These are phyloP conservation scores for Chrosomus eos DNA, from an alignment of 2,797 vertebrate genomes.

Conservation along the genomic window DNA sequence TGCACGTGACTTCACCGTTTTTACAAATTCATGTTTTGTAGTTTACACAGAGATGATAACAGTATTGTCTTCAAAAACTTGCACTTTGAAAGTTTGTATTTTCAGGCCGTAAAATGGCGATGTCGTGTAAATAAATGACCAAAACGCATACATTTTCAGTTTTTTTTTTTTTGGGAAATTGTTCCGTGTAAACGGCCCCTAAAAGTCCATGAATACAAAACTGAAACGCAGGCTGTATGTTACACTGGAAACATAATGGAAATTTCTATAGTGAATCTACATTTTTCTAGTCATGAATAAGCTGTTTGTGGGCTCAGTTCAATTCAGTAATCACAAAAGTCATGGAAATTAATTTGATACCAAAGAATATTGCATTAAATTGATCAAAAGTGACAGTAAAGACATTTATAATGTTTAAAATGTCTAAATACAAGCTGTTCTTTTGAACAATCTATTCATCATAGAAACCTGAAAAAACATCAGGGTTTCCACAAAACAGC, in stretches of 20 bases:
- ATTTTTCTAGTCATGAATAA: neutral
- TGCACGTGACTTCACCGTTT: too few species aligned
- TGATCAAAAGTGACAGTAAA: neutral
- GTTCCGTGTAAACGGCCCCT: neutral
- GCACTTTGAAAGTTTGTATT: neutral
- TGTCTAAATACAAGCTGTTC: neutral
- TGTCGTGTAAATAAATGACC: neutral
- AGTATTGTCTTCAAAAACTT: neutral
- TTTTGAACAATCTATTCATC: neutral
- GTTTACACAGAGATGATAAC: neutral
- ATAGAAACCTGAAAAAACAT: neutral
- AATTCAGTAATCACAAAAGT: neutral
- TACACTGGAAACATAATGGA: neutral
- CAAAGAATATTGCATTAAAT: neutral
- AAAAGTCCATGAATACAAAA: neutral
- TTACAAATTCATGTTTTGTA: neutral
- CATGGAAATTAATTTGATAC: neutral
- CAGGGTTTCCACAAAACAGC: neutral
- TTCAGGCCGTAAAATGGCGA: too few species aligned
- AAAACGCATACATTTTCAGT: neutral
- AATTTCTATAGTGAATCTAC: neutral
- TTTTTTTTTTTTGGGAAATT: neutral
- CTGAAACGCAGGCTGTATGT: neutral
- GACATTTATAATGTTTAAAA: neutral
- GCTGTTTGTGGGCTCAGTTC: neutral